Evolutionary conservation across 1,140 invertebrate species (phyloP).

Genomic region (Elysia chlorotica): DNA sequence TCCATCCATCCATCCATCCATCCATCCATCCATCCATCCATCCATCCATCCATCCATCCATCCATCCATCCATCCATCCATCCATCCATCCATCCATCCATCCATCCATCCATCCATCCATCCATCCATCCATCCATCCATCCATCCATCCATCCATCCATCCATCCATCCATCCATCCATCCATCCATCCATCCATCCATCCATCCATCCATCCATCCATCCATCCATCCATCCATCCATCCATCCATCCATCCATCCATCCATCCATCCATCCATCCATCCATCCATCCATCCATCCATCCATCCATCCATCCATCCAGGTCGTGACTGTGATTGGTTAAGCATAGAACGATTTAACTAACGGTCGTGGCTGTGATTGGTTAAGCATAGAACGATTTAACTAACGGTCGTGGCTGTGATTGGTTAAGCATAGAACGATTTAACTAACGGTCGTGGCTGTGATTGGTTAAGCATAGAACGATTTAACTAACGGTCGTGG

Average conservation of each 20-base stretch:
- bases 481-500: too few species aligned
- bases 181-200: not conserved
- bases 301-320: too few species aligned
- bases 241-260: not conserved
- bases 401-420: too few species aligned
- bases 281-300: not conserved
- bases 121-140: not conserved
- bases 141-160: not conserved
- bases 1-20: not conserved
- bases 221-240: not conserved
- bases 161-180: not conserved
- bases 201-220: not conserved
- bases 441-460: too few species aligned
- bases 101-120: not conserved
- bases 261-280: not conserved
- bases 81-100: not conserved
- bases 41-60: not conserved
- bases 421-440: too few species aligned
- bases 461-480: too few species aligned
- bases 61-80: not conserved
- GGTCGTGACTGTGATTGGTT: too few species aligned
- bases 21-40: not conserved
- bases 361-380: too few species aligned
- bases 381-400: too few species aligned
- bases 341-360: too few species aligned